phyloP scores from a whole-genome alignment of 2,888 invertebrate species.

The Yponomeuta malinellus region DNA sequence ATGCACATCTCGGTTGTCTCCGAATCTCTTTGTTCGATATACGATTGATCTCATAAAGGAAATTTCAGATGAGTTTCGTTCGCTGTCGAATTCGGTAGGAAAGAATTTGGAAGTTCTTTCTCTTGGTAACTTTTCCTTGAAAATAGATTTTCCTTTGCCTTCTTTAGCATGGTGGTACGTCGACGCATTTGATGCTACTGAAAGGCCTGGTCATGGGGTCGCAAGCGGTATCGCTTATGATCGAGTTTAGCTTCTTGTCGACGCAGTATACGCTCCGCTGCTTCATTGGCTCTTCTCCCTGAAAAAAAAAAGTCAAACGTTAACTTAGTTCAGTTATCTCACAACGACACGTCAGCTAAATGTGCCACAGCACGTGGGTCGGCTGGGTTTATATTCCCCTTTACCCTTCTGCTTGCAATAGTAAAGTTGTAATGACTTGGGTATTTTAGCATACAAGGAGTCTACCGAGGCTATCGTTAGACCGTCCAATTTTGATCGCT shows the following conservation, averaged over 20 bases:
- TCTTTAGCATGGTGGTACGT: conserved; percentile 58
- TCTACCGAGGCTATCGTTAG: no score
- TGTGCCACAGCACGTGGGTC: background rate
- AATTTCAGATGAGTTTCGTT: background rate
- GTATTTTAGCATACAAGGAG: no score
- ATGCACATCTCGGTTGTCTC: background rate
- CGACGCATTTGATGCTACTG: conserved; percentile 80
- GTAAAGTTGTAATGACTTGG: no score
- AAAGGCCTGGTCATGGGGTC: conserved; percentile 79
- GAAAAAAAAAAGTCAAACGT: conserved; percentile 23
- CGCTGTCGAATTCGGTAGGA: background rate
- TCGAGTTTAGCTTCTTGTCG: conserved; percentile 82
- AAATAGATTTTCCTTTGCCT: background rate
- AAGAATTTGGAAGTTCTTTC: conserved; percentile 8
- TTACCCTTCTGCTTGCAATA: no score
- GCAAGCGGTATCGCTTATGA: conserved; percentile 85
- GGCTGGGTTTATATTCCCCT: no score
- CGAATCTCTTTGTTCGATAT: background rate
- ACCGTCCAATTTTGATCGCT: no score
- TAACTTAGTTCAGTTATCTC: background rate
- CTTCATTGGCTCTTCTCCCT: conserved; percentile 76
- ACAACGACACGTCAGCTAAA: background rate
- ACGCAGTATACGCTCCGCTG: conserved; percentile 84
- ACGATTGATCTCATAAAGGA: background rate
- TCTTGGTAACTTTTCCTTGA: conserved; percentile 16